phyloP scores from a whole-genome alignment of 2,797 vertebrate species.

The Enteromius argenteus region DNA sequence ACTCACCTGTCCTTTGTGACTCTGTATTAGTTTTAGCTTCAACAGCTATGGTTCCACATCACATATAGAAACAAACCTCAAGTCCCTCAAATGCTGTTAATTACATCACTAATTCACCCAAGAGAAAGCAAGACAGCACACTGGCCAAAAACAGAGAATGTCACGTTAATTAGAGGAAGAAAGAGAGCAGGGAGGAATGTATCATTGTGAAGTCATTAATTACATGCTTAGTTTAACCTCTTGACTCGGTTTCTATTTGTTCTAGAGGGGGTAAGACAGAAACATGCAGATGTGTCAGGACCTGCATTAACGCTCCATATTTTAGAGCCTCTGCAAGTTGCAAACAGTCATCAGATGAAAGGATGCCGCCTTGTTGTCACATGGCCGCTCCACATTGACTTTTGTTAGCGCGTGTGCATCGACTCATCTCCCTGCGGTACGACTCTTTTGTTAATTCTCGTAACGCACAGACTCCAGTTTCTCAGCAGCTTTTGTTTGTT shows the following conservation, averaged over 20 bases:
- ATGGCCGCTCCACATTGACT: constrained; percentile 69
- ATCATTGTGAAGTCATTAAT: constrained; percentile 76
- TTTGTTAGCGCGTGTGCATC: constrained; percentile 67
- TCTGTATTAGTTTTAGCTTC: neutral
- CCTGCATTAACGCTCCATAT: constrained; percentile 83
- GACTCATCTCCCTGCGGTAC: constrained; percentile 36
- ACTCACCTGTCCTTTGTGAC: neutral
- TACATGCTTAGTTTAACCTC: constrained; percentile 74
- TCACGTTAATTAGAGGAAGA: constrained; percentile 77
- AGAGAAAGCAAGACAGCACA: constrained; percentile 48
- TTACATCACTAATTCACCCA: constrained; percentile 52
- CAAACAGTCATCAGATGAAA: constrained; percentile 66
- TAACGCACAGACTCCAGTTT: constrained; percentile 14
- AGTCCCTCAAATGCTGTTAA: constrained; percentile 36
- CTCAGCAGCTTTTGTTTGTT: constrained; percentile 59
- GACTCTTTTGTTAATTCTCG: constrained; percentile 57
- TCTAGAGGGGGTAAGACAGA: constrained; percentile 62
- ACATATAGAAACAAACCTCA: constrained; percentile 21
- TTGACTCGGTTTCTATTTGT: constrained; percentile 67
- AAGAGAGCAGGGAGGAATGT: constrained; percentile 67
- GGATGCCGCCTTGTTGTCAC: constrained; percentile 75
- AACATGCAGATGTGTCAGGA: constrained; percentile 73
- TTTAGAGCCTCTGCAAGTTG: constrained; percentile 75
- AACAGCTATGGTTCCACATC: constrained; percentile 33
- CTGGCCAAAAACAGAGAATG: constrained; percentile 68